Base-by-base conservation (phyloP, 2,797 vertebrate species). In the Adrianichthys oophorus region DNA sequence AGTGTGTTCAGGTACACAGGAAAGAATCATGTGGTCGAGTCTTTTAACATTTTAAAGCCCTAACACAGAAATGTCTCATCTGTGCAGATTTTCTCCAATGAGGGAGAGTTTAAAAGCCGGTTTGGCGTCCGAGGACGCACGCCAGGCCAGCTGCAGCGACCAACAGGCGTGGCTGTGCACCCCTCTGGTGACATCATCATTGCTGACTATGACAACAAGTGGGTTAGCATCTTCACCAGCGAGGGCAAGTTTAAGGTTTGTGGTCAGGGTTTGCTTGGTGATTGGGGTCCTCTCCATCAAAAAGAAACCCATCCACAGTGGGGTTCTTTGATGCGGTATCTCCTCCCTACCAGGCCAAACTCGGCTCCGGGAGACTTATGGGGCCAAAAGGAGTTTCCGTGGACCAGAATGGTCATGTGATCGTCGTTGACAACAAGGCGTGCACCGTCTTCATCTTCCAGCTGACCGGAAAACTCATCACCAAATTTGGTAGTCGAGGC, bases 401-500 rank as follows among this genome's bases (percentile, higher is more conserved):
- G 88, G 96, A 99, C 84, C 95, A 95, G 66, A 96, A 98, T 0
- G 98, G 97, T 21, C 95, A 99, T 29, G 94, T 99, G 73, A 99
- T 99, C 1, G 97, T 98, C 18, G 98, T 99, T 63, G 97, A 99
- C 90, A 99, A 99, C 90, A 99, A 99, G 79, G 96, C 98, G 0
- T 99, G 98, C 65, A 98, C 94, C 0, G 97, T 99, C 58, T 98
- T 96, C 87, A 98, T 99, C 87, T 99, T 99, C 90, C 97, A 99
- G 76, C 93, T 95, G 8, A 97, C 93, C 0, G 98, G 98, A 41
- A 99, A 98, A 77, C 96, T 99, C 56, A 92, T 99, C 77, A 94
- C 93, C 62, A 96, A 96, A 88, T 99, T 99, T 0, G 98, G 98
- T 56, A 98, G 94, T 68, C 93, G 98, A 61, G 98, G 97, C 74